Conservation (phyloP, 2,113 vertebrate species). For the Bujurquina vittata region DNA sequence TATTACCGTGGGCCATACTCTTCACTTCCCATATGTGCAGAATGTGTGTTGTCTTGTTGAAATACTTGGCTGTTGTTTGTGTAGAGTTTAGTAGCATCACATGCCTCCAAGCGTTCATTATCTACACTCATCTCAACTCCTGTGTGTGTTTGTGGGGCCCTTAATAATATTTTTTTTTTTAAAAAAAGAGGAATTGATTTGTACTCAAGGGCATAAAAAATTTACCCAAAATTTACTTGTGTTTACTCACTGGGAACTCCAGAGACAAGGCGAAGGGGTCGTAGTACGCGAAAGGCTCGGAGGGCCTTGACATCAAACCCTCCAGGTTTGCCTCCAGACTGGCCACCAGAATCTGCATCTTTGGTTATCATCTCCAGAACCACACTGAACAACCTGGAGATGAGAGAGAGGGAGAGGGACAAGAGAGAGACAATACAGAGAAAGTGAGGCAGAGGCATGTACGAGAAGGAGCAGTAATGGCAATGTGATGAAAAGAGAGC, state of each 20-base stretch:
- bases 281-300: slow-evolving; percentile 94
- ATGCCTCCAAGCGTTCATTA: not conserved
- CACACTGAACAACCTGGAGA: slow-evolving; percentile 94
- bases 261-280: slow-evolving; percentile 97
- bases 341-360: slow-evolving; percentile 90
- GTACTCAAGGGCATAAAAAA: rapidly evolving
- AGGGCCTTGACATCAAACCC: slow-evolving; percentile 99
- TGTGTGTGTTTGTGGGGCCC: not conserved
- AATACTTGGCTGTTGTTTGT: no score
- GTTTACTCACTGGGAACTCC: slow-evolving; percentile 92
- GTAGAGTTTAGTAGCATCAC: not conserved
- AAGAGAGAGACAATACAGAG: not conserved
- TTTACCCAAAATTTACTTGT: not conserved
- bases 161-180: not conserved
- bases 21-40: not conserved
- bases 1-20: not conserved
- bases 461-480: not conserved
- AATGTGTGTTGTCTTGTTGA: not conserved
- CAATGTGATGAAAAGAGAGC: slow-evolving; percentile 4
- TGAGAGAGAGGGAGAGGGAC: not conserved
- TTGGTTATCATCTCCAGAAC: slow-evolving; percentile 97
- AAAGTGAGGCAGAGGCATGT: not conserved
- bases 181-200: not conserved
- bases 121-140: not conserved
- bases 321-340: slow-evolving; percentile 93